These are phyloP conservation scores for Porites divaricata DNA, from an alignment of 92 coral and sea anemone species.

Conservation along the genomic window DNA sequence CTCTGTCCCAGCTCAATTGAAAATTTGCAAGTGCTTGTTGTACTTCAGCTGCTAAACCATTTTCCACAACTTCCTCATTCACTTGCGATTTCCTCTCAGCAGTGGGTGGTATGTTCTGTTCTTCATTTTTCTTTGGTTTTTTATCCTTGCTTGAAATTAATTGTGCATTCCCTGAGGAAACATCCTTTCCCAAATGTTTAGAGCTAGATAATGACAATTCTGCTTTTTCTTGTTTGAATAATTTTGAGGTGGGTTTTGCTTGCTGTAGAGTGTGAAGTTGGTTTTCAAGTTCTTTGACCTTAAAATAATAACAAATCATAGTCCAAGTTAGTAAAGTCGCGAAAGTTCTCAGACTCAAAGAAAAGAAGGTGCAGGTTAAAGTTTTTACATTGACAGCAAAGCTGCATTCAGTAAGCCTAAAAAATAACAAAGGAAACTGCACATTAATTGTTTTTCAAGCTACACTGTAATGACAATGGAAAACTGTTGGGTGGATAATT, in stretches of 20 bases:
- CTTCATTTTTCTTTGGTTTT: neutral
- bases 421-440: no score
- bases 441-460: no score
- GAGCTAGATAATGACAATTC: neutral
- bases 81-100: neutral
- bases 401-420: no score
- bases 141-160: neutral
- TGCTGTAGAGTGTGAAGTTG: conserved; percentile 13
- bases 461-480: no score
- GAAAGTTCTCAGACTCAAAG: no score
- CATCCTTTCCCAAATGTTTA: no score
- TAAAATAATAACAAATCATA: neutral
- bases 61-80: conserved; percentile 14
- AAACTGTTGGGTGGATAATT: no score
- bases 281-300: conserved; percentile 45
- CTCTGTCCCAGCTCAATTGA: conserved; percentile 26
- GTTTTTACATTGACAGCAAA: no score
- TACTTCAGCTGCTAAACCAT: conserved; percentile 30
- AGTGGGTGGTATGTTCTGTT: neutral
- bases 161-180: neutral
- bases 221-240: neutral
- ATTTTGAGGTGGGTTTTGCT: neutral
- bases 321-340: neutral
- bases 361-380: no score
- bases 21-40: conserved; percentile 7